Evolutionary conservation across 2,888 invertebrate species (phyloP).

Genomic region (Pheosia gnoma): DNA sequence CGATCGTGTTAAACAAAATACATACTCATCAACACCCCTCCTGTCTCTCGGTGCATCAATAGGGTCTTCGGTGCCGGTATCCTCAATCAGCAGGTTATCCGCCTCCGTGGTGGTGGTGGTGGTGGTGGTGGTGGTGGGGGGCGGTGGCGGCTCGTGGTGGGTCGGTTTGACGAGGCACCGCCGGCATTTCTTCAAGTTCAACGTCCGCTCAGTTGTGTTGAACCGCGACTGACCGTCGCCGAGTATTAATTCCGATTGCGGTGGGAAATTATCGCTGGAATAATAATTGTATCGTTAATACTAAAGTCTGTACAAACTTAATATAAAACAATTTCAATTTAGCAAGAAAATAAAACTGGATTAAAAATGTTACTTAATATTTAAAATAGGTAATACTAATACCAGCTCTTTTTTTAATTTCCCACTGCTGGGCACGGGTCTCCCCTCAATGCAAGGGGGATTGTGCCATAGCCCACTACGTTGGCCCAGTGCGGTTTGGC

Average conservation of each 20-base stretch:
- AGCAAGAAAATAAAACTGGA: too few relatives aligned
- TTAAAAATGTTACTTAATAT: too few relatives aligned
- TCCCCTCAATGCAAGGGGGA: too few relatives aligned
- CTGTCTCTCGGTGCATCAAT: not conserved
- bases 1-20: not conserved
- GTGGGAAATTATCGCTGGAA: conserved; percentile 81
- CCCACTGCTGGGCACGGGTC: too few relatives aligned
- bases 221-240: conserved; percentile 85
- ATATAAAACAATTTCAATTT: too few relatives aligned
- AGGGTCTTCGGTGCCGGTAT: conserved; percentile 26
- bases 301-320: too few relatives aligned
- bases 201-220: conserved; percentile 40
- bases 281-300: too few relatives aligned
- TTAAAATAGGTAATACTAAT: too few relatives aligned
- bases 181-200: conserved; percentile 45
- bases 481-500: too few relatives aligned
- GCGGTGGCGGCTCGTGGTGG: conserved; percentile 21
- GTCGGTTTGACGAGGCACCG: conserved; percentile 49
- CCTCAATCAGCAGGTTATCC: not conserved
- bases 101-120: conserved; percentile 16
- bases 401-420: too few relatives aligned
- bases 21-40: conserved; percentile 43
- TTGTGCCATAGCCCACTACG: too few relatives aligned
- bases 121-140: conserved; percentile 33
- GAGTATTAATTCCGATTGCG: conserved; percentile 87